Evolutionary conservation across 2,797 vertebrate species (phyloP), one percentile per base, ranked within the genome.

Genomic region (Anguilla anguilla): DNA sequence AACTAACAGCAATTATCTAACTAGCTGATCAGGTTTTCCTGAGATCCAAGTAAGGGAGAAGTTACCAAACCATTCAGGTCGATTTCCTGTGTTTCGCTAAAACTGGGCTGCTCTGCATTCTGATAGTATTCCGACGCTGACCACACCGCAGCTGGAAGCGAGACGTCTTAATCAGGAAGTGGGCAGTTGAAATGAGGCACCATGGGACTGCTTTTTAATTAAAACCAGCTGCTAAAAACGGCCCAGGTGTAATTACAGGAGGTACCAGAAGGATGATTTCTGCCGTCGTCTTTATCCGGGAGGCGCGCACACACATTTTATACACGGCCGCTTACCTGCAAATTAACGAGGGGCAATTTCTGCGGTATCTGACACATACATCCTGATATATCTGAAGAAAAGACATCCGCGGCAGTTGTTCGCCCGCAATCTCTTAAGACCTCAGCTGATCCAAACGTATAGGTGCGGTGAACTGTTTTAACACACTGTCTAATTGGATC

Each of bases 141-240:
- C 72, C 72, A 22, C 77, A 49, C 43, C 6, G 39, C 43, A n/a
- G 77, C 77, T 7, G 39, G 43, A 49, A 81, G 22, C 3, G 17
- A 81, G 77, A 81, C 77, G n/a, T 81, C 7, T 81, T 81, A 81
- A 81, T 81, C 77, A 81, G 77, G 77, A 6, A 46, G 31, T 61
- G 83, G 55, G 83, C 51, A 84, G 83, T 53, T 61, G 84, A 28
- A 81, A n/a, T 25, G 19, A 49, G 43, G 57, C 39, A 61, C 17
- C 53, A 25, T 64, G 84, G 84, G 84, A 85, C 28, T 64, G n/a
- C 35, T 39, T 57, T 64, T 85, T 64, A 85, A 85, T 85, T 85
- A 43, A 85, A 85, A 85, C 64, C 31, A 64, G 64, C 59, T 64
- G n/a, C 55, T 85, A 61, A 85, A 64, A 64, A 64, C 64, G 84